phyloP scores from a whole-genome alignment of 2,113 vertebrate species.

The Vulpes lagopus region DNA sequence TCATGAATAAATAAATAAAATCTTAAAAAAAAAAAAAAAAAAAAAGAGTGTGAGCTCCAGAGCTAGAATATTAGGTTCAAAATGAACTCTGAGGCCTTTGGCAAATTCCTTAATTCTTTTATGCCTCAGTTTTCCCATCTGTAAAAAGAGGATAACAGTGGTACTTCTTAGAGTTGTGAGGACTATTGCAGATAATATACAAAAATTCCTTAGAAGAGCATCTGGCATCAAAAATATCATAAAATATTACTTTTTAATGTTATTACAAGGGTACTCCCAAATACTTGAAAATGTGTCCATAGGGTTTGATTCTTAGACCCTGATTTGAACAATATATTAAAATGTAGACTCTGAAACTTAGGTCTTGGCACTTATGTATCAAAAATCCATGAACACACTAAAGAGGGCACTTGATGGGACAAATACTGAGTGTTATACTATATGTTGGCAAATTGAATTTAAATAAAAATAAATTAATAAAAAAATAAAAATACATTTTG shows the following conservation, averaged over 20 bases:
- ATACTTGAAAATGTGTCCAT: conserved; percentile 1
- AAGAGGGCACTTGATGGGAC: too few relatives aligned
- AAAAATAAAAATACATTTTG: too few relatives aligned
- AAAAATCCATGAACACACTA: background rate
- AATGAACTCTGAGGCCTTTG: background rate
- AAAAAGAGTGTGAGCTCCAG: background rate
- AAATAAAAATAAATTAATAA: too few relatives aligned
- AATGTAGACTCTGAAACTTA: background rate
- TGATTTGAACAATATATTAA: conserved; percentile 38
- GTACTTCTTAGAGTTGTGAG: background rate
- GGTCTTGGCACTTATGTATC: background rate
- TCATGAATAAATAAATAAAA: too few relatives aligned
- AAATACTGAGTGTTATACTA: too few relatives aligned
- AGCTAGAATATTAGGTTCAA: background rate
- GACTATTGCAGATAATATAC: background rate
- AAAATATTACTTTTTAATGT: background rate
- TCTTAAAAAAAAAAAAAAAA: too few relatives aligned
- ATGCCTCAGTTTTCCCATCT: background rate
- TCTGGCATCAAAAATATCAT: background rate
- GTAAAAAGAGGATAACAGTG: background rate
- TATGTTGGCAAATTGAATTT: too few relatives aligned
- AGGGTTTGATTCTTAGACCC: background rate
- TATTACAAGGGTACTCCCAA: background rate
- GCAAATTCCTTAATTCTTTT: background rate
- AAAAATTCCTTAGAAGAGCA: background rate